Conservation (phyloP, 2,797 vertebrate genomes). For the Nannoperca obscura region DNA sequence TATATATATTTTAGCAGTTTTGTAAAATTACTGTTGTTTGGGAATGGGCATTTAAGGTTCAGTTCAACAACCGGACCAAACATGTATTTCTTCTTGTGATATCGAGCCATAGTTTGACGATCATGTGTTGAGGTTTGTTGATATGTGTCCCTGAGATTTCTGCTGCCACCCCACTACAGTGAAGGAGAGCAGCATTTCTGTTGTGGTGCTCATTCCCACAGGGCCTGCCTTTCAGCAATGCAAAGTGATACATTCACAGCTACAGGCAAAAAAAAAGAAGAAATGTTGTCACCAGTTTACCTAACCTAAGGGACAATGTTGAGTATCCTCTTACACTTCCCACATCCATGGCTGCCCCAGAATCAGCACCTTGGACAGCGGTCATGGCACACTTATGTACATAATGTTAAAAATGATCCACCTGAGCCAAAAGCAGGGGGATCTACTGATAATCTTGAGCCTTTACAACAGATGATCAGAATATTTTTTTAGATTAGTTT, state of each 20-base stretch:
- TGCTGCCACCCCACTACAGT: background rate
- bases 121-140: background rate
- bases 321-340: slow-evolving; percentile 28
- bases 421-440: slow-evolving; percentile 4
- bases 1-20: background rate
- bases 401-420: slow-evolving; percentile 42
- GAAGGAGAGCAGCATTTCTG: slow-evolving; percentile 7
- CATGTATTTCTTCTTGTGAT: background rate
- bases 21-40: background rate
- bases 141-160: background rate
- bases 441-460: slow-evolving; percentile 5
- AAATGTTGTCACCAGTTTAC: slow-evolving; percentile 15
- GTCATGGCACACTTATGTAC: slow-evolving; percentile 33
- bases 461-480: slow-evolving; percentile 5
- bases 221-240: background rate
- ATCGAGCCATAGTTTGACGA: background rate
- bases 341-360: slow-evolving; percentile 17
- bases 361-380: slow-evolving; percentile 79
- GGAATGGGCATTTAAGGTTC: background rate
- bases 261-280: slow-evolving; percentile 8
- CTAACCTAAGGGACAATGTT: slow-evolving; percentile 18
- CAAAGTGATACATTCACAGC: slow-evolving; percentile 30
- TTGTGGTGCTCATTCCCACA: slow-evolving; percentile 17
- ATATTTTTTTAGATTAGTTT: slow-evolving; percentile 1
- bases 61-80: background rate